These are phyloP conservation scores for Echinarachnius parma DNA, from an alignment of 53 echinoderm and acorn worm genomes.

Conservation along the genomic window DNA sequence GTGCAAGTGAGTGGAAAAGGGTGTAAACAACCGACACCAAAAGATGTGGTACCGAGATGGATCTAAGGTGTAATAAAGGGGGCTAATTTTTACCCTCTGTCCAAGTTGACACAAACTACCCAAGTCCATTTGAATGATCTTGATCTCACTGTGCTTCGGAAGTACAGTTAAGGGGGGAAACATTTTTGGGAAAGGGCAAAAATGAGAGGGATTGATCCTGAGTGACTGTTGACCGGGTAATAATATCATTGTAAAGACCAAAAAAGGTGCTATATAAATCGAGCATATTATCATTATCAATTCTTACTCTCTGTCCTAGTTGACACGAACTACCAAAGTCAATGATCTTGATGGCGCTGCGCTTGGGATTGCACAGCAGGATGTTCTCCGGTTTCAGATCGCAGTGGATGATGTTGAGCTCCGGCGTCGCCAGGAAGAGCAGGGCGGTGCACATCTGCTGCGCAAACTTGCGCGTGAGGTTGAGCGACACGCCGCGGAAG, in stretches of 20 bases:
- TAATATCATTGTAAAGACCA: no score
- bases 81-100: constrained; percentile 81
- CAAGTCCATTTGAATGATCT: constrained; percentile 99
- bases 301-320: constrained; percentile 91
- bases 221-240: no score
- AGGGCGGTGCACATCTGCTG: constrained; percentile 99
- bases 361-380: constrained; percentile 87
- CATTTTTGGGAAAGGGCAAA: no score
- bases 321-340: constrained; percentile 99
- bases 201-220: no score
- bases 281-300: no score
- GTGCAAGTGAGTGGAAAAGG: no score
- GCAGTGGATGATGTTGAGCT: constrained; percentile 99
- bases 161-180: no score
- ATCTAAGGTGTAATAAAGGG: no score
- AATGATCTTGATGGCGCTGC: constrained; percentile 99
- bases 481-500: constrained; percentile 97
- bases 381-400: constrained; percentile 96
- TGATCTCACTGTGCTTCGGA: constrained; percentile 96
- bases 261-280: no score
- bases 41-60: no score
- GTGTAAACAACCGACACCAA: no score
- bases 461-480: constrained; percentile 98
- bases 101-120: constrained; percentile 97
- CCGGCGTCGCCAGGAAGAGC: constrained; percentile 97